phyloP scores from a whole-genome alignment of 2,888 invertebrate species.

The Drosophila nr. medialis region DNA sequence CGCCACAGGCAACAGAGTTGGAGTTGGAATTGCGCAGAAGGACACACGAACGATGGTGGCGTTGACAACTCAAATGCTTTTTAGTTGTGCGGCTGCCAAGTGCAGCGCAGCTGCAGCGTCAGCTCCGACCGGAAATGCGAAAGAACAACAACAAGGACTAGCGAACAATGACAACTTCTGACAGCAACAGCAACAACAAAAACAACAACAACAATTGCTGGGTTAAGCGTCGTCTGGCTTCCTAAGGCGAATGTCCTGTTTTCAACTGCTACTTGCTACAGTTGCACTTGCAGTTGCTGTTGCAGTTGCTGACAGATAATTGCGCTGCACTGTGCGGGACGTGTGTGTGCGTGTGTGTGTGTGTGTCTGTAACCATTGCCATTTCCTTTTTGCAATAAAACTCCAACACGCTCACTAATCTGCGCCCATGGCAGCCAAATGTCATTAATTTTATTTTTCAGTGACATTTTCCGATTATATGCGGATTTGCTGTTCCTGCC shows the following conservation, averaged over 20 bases:
- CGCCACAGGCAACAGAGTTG: conserved; percentile 10
- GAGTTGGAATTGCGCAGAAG: conserved; percentile 29
- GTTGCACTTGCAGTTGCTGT: conserved; percentile 10
- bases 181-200: conserved; percentile 61
- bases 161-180: conserved; percentile 78
- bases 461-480: conserved; percentile 76
- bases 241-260: conserved; percentile 69
- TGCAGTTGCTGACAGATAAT: conserved; percentile 66
- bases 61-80: conserved; percentile 71
- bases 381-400: conserved; percentile 74
- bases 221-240: conserved; percentile 44
- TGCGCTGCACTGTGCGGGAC: conserved; percentile 62
- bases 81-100: conserved; percentile 75
- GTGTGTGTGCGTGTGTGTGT: conserved; percentile 26
- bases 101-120: conserved; percentile 57
- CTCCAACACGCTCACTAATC: conserved; percentile 74
- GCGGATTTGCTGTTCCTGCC: conserved; percentile 60
- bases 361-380: conserved; percentile 73
- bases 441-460: conserved; percentile 76
- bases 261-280: conserved; percentile 19
- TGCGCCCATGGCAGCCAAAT: conserved; percentile 66
- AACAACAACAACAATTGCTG: conserved; percentile 21
- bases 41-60: conserved; percentile 15
- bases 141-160: conserved; percentile 49
- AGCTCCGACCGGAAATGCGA: conserved; percentile 70